A percentile compares a stretch with the other conserved stretches of the same genome.
phyloP scores from a whole-genome alignment of 2,113 vertebrate genomes.

The Triplophysa siluroides region DNA sequence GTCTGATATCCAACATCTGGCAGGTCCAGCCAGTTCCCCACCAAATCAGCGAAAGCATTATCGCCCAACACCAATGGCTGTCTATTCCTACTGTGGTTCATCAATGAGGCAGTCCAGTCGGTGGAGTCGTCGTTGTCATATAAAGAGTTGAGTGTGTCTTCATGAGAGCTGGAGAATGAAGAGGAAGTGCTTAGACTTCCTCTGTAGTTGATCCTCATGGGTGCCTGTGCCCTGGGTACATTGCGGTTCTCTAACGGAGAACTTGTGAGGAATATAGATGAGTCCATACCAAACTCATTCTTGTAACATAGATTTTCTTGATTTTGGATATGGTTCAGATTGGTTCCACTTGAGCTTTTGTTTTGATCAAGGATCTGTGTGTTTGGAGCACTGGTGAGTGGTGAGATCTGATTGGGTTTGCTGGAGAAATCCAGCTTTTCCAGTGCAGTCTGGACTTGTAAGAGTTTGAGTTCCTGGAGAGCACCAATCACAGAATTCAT shows the following conservation, averaged over 20 bases:
- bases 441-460: slow-evolving; percentile 61
- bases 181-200: slow-evolving; percentile 46
- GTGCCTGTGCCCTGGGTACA: not conserved
- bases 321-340: not conserved
- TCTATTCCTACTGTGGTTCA: slow-evolving; percentile 89
- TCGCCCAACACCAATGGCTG: slow-evolving; percentile 92
- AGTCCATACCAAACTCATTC: slow-evolving; percentile 28
- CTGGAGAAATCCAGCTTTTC: slow-evolving; percentile 59
- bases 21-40: slow-evolving; percentile 96
- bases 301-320: slow-evolving; percentile 19
- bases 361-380: not conserved
- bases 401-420: slow-evolving; percentile 42
- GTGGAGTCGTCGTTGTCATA: slow-evolving; percentile 77
- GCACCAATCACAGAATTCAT: slow-evolving; percentile 84
- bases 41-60: slow-evolving; percentile 93
- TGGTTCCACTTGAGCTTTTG: slow-evolving; percentile 17
- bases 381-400: slow-evolving; percentile 25
- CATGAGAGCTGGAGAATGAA: slow-evolving; percentile 26
- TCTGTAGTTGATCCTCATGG: slow-evolving; percentile 7
- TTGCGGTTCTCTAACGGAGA: slow-evolving; percentile 31
- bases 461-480: slow-evolving; percentile 74
- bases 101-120: slow-evolving; percentile 89
- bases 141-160: slow-evolving; percentile 73
- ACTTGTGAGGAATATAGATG: slow-evolving; percentile 37
- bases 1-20: slow-evolving; percentile 70